Conservation (phyloP, 1,140 invertebrate genomes). For the Thaumatotibia leucotreta region DNA sequence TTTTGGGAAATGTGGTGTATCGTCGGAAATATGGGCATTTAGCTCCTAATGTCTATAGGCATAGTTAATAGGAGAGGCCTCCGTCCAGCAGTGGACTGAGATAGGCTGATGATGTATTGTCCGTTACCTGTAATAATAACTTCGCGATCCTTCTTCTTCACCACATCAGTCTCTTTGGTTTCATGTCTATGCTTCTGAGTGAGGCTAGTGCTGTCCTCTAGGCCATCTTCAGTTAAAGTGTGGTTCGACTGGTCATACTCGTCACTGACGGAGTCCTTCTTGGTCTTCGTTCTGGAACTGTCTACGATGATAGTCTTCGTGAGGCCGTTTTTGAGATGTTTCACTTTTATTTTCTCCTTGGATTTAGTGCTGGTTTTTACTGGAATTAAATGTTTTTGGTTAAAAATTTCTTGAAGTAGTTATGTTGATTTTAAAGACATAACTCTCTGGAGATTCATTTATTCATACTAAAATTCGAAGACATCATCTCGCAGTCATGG, state of each 20-base stretch:
- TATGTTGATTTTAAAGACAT: too few species aligned
- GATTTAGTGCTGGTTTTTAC: neutral
- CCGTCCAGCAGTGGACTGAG: too few species aligned
- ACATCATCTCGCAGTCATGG: too few species aligned
- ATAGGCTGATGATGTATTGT: too few species aligned
- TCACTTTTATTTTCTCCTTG: neutral
- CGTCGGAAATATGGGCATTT: too few species aligned
- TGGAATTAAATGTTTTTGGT: neutral
- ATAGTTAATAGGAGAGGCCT: too few species aligned
- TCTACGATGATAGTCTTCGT: neutral
- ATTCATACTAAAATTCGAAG: too few species aligned
- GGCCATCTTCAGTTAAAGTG: neutral
- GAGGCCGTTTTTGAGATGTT: neutral
- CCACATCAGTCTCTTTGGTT: neutral
- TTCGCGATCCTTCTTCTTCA: neutral
- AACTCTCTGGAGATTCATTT: too few species aligned
- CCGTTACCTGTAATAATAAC: neutral
- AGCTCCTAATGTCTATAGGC: too few species aligned
- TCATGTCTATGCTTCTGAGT: neutral
- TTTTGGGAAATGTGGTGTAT: too few species aligned
- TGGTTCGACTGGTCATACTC: neutral
- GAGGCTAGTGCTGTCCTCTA: neutral
- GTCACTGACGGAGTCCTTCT: neutral
- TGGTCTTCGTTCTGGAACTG: neutral
- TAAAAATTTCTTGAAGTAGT: too few species aligned